A percentile compares a stretch with the other conserved stretches of the same genome.
phyloP scores from a whole-genome alignment of 2,888 invertebrate species.

The Lithophane semibrunnea region DNA sequence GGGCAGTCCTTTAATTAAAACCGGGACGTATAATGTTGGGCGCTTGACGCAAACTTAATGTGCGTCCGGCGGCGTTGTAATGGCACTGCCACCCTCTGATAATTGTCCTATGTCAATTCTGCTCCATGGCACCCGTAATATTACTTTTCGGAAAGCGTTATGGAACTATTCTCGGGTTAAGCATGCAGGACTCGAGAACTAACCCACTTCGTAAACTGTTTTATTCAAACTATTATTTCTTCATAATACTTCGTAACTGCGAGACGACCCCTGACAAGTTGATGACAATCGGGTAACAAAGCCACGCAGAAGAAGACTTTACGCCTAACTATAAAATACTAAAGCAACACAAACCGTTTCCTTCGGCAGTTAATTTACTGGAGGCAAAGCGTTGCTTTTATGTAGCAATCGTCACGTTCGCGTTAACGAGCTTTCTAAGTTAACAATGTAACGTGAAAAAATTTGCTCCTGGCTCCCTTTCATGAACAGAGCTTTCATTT shows the following conservation, averaged over 20 bases:
- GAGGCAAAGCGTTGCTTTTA: slow-evolving; percentile 80
- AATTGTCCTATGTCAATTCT: slow-evolving; percentile 88
- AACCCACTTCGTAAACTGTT: slow-evolving; percentile 55
- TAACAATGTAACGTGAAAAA: slow-evolving; percentile 88
- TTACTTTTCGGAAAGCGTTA: slow-evolving; percentile 70
- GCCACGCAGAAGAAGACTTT: slow-evolving; percentile 45
- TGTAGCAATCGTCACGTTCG: slow-evolving; percentile 87
- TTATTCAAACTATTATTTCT: slow-evolving; percentile 52
- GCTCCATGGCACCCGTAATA: slow-evolving; percentile 72
- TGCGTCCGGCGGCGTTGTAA: slow-evolving; percentile 85
- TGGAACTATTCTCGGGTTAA: slow-evolving; percentile 62
- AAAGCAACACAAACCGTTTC: slow-evolving; percentile 75
- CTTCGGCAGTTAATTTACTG: slow-evolving; percentile 82
- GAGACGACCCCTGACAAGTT: slow-evolving; percentile 31
- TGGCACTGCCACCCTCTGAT: slow-evolving; percentile 84
- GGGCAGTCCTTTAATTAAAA: slow-evolving; percentile 90
- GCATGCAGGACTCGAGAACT: slow-evolving; percentile 34
- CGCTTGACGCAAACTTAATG: slow-evolving; percentile 88
- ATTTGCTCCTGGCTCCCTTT: slow-evolving; percentile 75
- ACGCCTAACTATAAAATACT: slow-evolving; percentile 59
- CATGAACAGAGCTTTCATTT: slow-evolving; percentile 64
- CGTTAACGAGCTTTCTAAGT: slow-evolving; percentile 88
- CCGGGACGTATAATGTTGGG: slow-evolving; percentile 87
- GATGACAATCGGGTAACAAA: slow-evolving; percentile 31
- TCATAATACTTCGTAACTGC: slow-evolving; percentile 44